phyloP scores from a whole-genome alignment of 30 jellyfish, hydroid and myxozoan species.

The Cassiopea andromeda region DNA sequence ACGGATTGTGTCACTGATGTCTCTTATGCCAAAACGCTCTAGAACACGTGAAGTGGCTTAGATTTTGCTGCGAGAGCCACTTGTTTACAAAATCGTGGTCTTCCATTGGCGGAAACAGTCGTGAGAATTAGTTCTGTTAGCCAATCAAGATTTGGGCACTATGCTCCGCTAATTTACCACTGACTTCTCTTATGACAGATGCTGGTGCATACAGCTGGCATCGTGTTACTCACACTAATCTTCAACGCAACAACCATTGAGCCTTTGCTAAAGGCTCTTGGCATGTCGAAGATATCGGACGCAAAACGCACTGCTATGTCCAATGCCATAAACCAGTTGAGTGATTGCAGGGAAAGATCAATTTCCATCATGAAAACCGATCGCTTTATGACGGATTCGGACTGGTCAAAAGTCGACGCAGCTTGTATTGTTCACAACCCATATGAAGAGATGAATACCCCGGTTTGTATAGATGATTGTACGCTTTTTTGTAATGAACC shows the following conservation, averaged over 20 bases:
- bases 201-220: constrained; percentile 92
- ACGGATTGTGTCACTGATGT: too few species aligned
- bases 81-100: too few species aligned
- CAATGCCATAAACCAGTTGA: constrained; percentile 82
- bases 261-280: constrained; percentile 77
- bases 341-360: constrained; percentile 80
- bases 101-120: too few species aligned
- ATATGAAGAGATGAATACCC: constrained; percentile 60
- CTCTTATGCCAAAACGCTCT: too few species aligned
- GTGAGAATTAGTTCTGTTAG: too few species aligned
- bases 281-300: constrained; percentile 95
- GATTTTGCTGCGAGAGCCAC: too few species aligned
- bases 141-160: too few species aligned
- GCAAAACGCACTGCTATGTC: constrained; percentile 91
- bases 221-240: constrained; percentile 81
- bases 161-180: too few species aligned
- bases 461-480: constrained; percentile 25
- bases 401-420: constrained; percentile 84
- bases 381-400: constrained; percentile 95
- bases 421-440: constrained; percentile 85
- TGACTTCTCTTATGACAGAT: constrained; percentile 41
- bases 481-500: too few species aligned
- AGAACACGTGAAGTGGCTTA: too few species aligned
- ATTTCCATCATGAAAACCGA: constrained; percentile 89
- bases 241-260: constrained; percentile 85